phyloP scores from a whole-genome alignment of 2,797 vertebrate species.

The Taeniopygia guttata region DNA sequence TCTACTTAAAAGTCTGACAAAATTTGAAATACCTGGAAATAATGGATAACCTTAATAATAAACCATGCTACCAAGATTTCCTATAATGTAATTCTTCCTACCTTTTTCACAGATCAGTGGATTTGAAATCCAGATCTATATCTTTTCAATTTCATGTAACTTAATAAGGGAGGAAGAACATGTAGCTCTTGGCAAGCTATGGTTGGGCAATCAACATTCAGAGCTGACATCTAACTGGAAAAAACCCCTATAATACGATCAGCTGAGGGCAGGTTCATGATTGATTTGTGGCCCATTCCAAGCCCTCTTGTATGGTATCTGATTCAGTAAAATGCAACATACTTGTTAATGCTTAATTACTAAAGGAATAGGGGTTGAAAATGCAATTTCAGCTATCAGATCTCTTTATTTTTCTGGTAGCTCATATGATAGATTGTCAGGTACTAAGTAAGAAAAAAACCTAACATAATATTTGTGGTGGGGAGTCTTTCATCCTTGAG shows the following conservation, averaged over 20 bases:
- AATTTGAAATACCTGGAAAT: not conserved
- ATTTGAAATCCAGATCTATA: not conserved
- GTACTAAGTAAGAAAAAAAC: not conserved
- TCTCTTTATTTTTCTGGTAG: not conserved
- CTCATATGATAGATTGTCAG: not conserved
- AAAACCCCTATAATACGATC: not conserved
- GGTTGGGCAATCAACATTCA: not conserved
- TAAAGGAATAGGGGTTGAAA: not conserved
- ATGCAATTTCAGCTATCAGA: not conserved
- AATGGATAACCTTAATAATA: not conserved
- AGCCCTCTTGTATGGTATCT: not conserved
- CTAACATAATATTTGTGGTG: accelerated
- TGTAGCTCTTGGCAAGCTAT: not conserved
- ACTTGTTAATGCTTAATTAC: not conserved
- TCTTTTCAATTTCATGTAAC: not conserved
- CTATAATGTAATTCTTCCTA: not conserved
- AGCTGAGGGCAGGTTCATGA: not conserved
- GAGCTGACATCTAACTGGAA: not conserved
- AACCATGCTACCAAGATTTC: not conserved
- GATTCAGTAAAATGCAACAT: not conserved
- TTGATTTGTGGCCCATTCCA: not conserved
- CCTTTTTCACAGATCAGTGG: not conserved
- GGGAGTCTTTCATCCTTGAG: accelerated
- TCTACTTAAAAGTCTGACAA: not conserved
- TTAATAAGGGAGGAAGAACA: not conserved